Evolutionary conservation across 2,113 vertebrate species (phyloP), one percentile per base, ranked within the genome.

Genomic region (Asarcornis scutulata): DNA sequence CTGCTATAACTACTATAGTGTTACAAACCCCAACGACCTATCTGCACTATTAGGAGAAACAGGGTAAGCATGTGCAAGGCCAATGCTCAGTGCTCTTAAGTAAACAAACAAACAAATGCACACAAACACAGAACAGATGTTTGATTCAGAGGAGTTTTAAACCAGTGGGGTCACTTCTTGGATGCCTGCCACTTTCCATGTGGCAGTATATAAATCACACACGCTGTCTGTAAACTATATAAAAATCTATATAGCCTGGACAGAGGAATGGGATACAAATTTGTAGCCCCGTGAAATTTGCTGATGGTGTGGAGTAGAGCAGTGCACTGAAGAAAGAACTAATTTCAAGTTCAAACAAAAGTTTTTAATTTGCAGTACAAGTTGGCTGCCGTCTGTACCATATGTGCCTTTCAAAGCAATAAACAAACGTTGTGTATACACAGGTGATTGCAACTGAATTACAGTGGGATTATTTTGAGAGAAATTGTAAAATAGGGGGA

Each of bases 41-140:
- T 69, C n/a, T 71, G 52, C n/a, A 91, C 42, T 58, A 63, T 64
- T 86, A 95, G 84, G 76, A 55, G 79, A 92, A 52, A 89, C 55
- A 77, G 66, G 46, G 67, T 52, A 40, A 91, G 89, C 91, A 56
- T 68, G 89, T 87, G 90, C 77, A 73, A 83, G 83, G 85, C 67
- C 87, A 93, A 69, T 83, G 91, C 86, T 96, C 78, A 10, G 52
- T 63, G 76, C 38, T 92, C 91, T 86, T 96, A 97, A 90, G 83
- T 46, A 94, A 97, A 96, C 81, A 87, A 96, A 97, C 90, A 86
- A 96, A 96, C 94, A 98, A 97, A 92, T 29, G 60, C 93, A 82
- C 86, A 92, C 79, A 96, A 97, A 96, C 77, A 80, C 62, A 72
- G 92, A 98, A 96, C 91, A 97, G 81, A 95, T 97, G 97, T 96